These are phyloP conservation scores for Diachasma alloeum DNA, from an alignment of 1,140 invertebrate species.

Conservation along the genomic window DNA sequence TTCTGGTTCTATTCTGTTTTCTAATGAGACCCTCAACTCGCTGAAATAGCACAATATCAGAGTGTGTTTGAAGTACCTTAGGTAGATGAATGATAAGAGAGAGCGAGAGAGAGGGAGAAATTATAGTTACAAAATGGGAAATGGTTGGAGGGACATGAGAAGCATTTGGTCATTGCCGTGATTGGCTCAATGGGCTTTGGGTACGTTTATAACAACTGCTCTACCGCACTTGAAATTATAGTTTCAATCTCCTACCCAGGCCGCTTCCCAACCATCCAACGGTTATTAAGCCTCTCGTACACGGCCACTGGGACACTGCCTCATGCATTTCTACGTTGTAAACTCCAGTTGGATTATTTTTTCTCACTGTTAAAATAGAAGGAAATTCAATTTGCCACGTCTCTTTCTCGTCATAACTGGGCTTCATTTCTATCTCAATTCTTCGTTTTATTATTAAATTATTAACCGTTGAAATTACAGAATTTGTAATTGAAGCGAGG, in stretches of 20 bases:
- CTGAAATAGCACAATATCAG: neutral
- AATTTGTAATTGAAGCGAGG: no score
- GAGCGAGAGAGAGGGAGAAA: neutral
- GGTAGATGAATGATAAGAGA: neutral
- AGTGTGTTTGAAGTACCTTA: neutral
- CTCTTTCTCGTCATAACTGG: no score
- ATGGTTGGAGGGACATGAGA: neutral
- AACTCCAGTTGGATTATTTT: neutral
- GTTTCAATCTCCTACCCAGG: neutral
- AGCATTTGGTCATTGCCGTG: slow-evolving; percentile 11
- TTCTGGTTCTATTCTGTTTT: neutral
- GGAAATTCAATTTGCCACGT: neutral
- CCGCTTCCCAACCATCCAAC: neutral
- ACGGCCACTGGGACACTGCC: neutral
- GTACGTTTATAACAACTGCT: slow-evolving; percentile 7
- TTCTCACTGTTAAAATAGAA: neutral
- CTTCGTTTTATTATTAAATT: no score
- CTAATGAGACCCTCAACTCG: neutral
- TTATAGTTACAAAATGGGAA: neutral
- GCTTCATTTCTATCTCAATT: no score
- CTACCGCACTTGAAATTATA: slow-evolving; percentile 7
- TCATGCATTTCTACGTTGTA: neutral
- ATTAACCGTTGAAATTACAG: no score
- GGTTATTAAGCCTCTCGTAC: slow-evolving; percentile 5
- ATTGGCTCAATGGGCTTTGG: slow-evolving; percentile 11